These are phyloP conservation scores for Calyptommatus sinebrachiatus DNA, from an alignment of 2,113 vertebrate species.

Conservation along the genomic window DNA sequence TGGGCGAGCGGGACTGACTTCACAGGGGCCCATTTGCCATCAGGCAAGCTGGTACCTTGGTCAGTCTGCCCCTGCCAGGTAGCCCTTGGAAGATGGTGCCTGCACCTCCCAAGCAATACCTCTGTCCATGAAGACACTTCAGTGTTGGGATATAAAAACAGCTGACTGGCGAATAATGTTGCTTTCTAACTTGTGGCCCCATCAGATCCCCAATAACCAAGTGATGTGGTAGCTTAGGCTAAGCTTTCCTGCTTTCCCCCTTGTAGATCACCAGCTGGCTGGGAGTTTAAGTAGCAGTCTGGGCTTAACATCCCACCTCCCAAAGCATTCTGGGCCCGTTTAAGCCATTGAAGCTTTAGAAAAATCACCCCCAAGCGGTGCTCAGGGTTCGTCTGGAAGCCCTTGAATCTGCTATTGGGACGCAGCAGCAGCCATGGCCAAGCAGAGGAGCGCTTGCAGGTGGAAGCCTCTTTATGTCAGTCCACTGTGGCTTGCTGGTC, in stretches of 20 bases:
- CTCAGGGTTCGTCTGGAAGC: too few species aligned
- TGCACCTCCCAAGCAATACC: conserved; percentile 54
- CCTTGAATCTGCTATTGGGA: too few species aligned
- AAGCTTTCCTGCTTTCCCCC: too few species aligned
- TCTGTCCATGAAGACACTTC: neutral
- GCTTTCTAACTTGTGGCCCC: neutral
- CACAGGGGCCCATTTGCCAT: too few species aligned
- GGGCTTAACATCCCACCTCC: too few species aligned
- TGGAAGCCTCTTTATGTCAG: too few species aligned
- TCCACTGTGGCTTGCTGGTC: too few species aligned
- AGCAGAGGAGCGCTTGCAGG: too few species aligned
- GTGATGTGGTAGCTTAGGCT: too few species aligned
- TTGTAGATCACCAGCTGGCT: too few species aligned
- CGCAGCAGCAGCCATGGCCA: too few species aligned
- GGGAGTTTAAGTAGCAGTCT: neutral
- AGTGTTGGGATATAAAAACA: neutral
- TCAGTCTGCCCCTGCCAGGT: neutral
- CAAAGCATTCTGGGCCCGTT: neutral
- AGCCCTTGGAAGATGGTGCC: neutral
- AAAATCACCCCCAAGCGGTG: neutral
- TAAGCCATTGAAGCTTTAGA: neutral
- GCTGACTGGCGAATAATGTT: neutral
- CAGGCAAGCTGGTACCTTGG: too few species aligned
- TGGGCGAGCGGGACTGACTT: neutral
- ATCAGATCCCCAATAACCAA: neutral